phyloP scores from a whole-genome alignment of 2,888 invertebrate genomes.

The Microctonus aethiopoides region DNA sequence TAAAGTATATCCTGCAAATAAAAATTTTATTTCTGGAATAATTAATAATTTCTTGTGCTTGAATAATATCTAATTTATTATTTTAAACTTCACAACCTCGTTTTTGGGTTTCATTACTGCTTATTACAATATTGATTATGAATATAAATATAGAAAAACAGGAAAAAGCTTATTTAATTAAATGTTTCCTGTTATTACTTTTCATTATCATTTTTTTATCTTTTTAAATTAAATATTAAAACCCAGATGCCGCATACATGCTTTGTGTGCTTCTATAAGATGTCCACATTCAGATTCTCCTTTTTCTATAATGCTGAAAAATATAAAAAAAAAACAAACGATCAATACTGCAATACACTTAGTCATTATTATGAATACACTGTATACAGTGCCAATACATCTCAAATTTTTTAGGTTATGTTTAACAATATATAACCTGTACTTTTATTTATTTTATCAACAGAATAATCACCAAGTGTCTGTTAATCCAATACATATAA shows the following conservation, averaged over 20 bases:
- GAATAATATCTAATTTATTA: background rate
- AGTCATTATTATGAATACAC: too few species aligned
- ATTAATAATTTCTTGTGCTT: background rate
- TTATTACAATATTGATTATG: background rate
- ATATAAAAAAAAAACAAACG: slow-evolving; percentile 33
- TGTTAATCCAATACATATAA: too few species aligned
- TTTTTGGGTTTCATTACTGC: background rate
- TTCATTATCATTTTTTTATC: background rate
- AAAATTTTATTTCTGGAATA: background rate
- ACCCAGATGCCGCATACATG: slow-evolving; percentile 95
- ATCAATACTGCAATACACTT: too few species aligned
- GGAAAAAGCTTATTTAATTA: background rate
- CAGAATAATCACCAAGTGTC: too few species aligned
- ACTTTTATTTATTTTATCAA: too few species aligned
- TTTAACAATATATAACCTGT: too few species aligned
- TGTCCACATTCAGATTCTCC: slow-evolving; percentile 92
- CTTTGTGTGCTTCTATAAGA: slow-evolving; percentile 95
- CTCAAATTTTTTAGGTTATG: background rate
- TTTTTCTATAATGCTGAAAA: slow-evolving; percentile 86
- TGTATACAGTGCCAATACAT: background rate
- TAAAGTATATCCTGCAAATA: slow-evolving; percentile 23
- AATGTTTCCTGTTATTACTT: background rate
- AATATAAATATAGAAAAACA: background rate
- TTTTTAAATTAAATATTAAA: slow-evolving; percentile 84
- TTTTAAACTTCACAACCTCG: background rate